These are phyloP conservation scores for Glyphotaelius pellucidus DNA, from an alignment of 2,888 invertebrate genomes.

Conservation along the genomic window DNA sequence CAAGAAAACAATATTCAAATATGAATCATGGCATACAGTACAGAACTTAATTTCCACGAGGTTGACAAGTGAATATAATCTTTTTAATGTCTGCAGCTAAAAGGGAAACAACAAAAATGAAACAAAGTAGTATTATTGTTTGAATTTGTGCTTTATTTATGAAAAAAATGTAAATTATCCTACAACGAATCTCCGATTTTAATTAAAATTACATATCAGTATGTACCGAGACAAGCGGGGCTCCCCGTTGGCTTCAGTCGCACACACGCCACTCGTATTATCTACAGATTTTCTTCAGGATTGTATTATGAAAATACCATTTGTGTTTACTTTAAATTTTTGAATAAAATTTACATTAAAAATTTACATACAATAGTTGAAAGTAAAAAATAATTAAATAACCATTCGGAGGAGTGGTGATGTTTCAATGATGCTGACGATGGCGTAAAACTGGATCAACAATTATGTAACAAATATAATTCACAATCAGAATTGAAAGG, in stretches of 20 bases:
- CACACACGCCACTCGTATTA: conserved; percentile 67
- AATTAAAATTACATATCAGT: conserved; percentile 79
- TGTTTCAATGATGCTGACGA: no score
- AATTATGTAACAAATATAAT: conserved; percentile 57
- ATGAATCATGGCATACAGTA: background rate
- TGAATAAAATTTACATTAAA: conserved; percentile 53
- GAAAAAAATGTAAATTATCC: conserved; percentile 84
- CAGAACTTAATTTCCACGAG: background rate
- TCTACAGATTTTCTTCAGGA: conserved; percentile 78
- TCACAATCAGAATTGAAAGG: conserved; percentile 47
- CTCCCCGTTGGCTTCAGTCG: conserved; percentile 16
- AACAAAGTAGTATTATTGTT: conserved; percentile 67
- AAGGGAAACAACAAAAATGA: background rate
- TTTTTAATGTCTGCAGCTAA: background rate
- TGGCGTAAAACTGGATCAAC: conserved; percentile 52
- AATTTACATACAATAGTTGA: conserved; percentile 61
- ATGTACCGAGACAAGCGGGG: conserved; percentile 57
- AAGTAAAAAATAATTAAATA: conserved; percentile 52
- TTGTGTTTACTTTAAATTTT: conserved; percentile 54
- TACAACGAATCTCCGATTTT: conserved; percentile 80
- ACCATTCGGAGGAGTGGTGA: conserved; percentile 48
- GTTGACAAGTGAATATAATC: background rate
- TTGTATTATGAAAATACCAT: conserved; percentile 77
- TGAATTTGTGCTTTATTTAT: conserved; percentile 82
- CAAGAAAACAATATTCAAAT: background rate